Conservation (phyloP, 2,797 vertebrate species). For the Sebastiscus albofasciatus region DNA sequence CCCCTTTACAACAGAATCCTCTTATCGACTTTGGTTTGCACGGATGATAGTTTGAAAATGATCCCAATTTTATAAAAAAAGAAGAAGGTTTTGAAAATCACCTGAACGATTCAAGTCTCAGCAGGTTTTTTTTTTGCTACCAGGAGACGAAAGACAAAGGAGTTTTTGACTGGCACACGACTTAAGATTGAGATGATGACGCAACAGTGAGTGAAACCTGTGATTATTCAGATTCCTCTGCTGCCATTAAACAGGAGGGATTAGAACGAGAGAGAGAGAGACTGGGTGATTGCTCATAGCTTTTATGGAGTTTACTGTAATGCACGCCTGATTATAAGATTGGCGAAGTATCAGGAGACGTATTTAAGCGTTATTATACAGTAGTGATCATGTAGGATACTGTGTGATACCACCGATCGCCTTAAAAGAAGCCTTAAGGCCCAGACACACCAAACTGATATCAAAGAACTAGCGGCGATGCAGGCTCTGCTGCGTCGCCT, state of each 20-base stretch:
- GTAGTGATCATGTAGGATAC: neutral
- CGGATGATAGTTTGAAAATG: conserved; percentile 2
- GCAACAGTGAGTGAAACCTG: conserved; percentile 52
- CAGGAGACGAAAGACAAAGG: conserved; percentile 27
- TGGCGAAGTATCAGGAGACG: conserved; percentile 21
- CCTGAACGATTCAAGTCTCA: neutral
- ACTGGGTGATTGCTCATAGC: conserved; percentile 28
- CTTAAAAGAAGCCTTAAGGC: neutral
- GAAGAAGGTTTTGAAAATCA: neutral
- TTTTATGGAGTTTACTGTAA: conserved; percentile 55
- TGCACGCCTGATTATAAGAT: conserved; percentile 44
- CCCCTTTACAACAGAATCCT: neutral
- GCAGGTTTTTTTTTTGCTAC: neutral
- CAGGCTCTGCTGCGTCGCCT: no score
- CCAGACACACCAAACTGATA: no score
- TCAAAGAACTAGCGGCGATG: no score
- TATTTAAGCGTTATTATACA: conserved; percentile 43
- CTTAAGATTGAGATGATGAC: conserved; percentile 38
- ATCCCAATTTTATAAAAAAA: neutral
- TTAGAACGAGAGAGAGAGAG: conserved; percentile 45
- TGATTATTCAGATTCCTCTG: conserved; percentile 67
- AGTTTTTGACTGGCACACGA: conserved; percentile 46
- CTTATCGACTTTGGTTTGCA: neutral
- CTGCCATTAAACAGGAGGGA: conserved; percentile 58
- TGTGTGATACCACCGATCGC: neutral